Evolutionary conservation across 1,140 invertebrate genomes (phyloP).

Genomic region (Dryas iulia): DNA sequence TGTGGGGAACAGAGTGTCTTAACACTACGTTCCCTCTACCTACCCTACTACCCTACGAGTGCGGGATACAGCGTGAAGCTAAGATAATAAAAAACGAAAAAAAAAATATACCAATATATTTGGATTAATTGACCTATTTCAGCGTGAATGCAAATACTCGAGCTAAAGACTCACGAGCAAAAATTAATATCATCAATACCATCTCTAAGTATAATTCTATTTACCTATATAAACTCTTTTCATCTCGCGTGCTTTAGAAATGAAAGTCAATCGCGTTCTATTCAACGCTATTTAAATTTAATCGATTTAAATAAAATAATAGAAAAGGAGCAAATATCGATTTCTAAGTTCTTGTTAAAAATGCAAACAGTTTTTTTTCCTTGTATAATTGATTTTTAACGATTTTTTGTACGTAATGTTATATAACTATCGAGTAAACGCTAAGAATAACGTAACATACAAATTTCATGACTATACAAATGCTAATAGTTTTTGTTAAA

Average conservation of each 20-base stretch:
- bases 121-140: not conserved
- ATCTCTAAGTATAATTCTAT: not conserved
- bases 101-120: not conserved
- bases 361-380: not conserved
- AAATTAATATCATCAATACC: not conserved
- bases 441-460: slow-evolving; percentile 3
- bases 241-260: not conserved
- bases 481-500: slow-evolving; percentile 15
- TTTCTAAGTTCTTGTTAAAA: slow-evolving; percentile 4
- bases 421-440: slow-evolving; percentile 4
- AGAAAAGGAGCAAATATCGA: slow-evolving; percentile 5
- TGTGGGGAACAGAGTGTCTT: too few species aligned
- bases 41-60: too few species aligned
- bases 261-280: not conserved
- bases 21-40: too few species aligned
- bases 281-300: not conserved
- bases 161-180: not conserved
- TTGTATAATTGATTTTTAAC: slow-evolving; percentile 10
- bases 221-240: not conserved
- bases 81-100: too few species aligned
- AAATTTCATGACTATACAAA: not conserved
- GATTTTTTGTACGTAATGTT: not conserved
- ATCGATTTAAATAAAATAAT: slow-evolving; percentile 10
- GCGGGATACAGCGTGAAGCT: too few species aligned
- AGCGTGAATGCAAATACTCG: not conserved